Conservation (phyloP, 2,113 vertebrate genomes). For the Gopherus flavomarginatus region DNA sequence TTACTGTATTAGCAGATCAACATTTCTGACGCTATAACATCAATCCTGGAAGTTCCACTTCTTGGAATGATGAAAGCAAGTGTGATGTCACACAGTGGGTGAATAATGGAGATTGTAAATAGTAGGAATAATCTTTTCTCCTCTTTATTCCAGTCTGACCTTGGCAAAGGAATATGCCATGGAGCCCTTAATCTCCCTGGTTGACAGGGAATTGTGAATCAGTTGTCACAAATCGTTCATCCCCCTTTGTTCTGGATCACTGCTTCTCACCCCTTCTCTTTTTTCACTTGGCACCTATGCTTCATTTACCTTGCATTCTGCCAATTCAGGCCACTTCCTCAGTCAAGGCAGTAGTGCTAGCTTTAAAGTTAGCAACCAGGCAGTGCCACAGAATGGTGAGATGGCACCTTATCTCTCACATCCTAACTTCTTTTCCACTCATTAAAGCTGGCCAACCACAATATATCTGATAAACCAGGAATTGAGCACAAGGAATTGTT, state of each 20-base stretch:
- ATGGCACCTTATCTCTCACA: neutral
- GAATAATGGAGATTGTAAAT: neutral
- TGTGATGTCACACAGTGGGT: neutral
- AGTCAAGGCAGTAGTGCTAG: neutral
- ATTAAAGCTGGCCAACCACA: neutral
- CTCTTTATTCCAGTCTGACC: neutral
- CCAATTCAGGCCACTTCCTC: neutral
- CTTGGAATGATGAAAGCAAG: neutral
- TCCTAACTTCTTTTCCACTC: neutral
- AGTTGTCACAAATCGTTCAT: neutral
- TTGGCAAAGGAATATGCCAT: neutral
- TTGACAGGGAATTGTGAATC: neutral
- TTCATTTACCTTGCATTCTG: neutral
- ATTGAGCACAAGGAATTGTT: neutral
- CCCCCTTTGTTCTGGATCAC: neutral
- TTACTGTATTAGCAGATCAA: neutral
- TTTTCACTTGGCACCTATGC: neutral
- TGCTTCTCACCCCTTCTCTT: neutral
- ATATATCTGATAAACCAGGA: neutral
- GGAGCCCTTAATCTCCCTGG: neutral
- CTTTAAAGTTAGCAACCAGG: neutral
- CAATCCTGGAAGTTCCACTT: neutral
- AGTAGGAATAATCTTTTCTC: neutral
- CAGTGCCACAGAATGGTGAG: neutral
- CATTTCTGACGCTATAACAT: neutral